Base-by-base conservation (phyloP, 2,888 invertebrate genomes). In the Listrodromus nycthemerus region DNA sequence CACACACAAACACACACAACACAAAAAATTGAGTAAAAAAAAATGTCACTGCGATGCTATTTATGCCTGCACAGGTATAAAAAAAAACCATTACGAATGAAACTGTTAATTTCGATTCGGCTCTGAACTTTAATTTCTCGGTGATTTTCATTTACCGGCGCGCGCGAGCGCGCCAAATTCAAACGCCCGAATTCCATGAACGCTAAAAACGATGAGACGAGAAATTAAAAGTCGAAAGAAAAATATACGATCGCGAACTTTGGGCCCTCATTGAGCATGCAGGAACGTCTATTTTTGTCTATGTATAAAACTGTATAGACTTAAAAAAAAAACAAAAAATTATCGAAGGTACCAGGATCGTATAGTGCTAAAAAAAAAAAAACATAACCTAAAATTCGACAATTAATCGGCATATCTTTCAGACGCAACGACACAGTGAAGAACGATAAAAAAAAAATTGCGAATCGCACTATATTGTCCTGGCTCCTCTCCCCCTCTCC, bases 51-150 rank as follows among this genome's bases (percentile, higher is more conserved):
- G 81, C 74, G 84, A 86, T 83, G 86, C 85, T 86, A 82, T 77
- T 77, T 89, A 89, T 88, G 88, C 86, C 88, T 88, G 85, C 86
- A 85, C 83, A 83, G 86, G 87, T 87, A 87, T 89, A 37, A 37
- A 37, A 8, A 37, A 86, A 78, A 71, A 78, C 80, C 79, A 85
- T 80, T 87, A 88, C 77, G 52, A 87, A 88, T 88, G 88, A 88
- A 86, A 86, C 82, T 1, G 83, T 86, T 88, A 70, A 85, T 89
- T 89, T 90, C 37, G 76, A 84, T 67, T 85, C 80, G 80, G 21
- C 63, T 41, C 55, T 37, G 37, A 67, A 74, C 65, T 55, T 13
- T 33, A 52, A 41, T 66, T 33, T 33, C 10, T 8, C 2, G 0
- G 37, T 37, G 8, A 37, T 37, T 8, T 10, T 1, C 8, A 8